Evolutionary conservation across 2,797 vertebrate species (phyloP), one percentile per base, ranked within the genome.

Genomic region (Fistularia commersonii): DNA sequence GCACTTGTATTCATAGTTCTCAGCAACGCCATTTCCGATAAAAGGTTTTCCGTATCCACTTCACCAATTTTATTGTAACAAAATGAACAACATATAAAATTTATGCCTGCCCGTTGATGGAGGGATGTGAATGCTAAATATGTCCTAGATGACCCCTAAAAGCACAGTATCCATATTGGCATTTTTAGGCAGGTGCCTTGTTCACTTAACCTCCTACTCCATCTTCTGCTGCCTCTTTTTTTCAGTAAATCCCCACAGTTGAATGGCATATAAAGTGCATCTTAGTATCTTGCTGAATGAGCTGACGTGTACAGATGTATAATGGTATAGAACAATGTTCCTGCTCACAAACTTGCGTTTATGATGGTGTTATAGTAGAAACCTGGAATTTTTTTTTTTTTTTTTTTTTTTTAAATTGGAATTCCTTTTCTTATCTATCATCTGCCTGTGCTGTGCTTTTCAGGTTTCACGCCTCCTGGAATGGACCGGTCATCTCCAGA

Each of bases 401-500:
- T 40, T 9, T 40, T 40, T 40, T 41, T 6, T 41, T 5, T 6
- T 9, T 15, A 7, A 13, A 32, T 1, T 45, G n/a, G 23, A 4
- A 8, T 5, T 40, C 11, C 31, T 31, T 53, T 11, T 23, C 7
- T 44, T 3, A 36, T 7, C 11, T 23, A 2, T 15, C 15, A 6
- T 12, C n/a, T 57, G 40, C 51, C 14, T 61, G 61, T 33, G 32
- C 45, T 57, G 6, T 52, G 63, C 39, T 62, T 38, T 69, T 10
- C 57, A 99, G 97, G 97, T 79, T 99, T 99, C 91, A 99, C 95
- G 49, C 97, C 97, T 81, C 97, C 97, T 43, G 97, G 97, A 85
- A 99, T 99, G 97, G 97, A 99, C 82, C 90, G 95, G 79, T 90
- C 95, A 40, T 99, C 96, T 82, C 96, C 97, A 84, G 97, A 99